phyloP scores from a whole-genome alignment of 2,113 vertebrate genomes.

The Nicator chloris region DNA sequence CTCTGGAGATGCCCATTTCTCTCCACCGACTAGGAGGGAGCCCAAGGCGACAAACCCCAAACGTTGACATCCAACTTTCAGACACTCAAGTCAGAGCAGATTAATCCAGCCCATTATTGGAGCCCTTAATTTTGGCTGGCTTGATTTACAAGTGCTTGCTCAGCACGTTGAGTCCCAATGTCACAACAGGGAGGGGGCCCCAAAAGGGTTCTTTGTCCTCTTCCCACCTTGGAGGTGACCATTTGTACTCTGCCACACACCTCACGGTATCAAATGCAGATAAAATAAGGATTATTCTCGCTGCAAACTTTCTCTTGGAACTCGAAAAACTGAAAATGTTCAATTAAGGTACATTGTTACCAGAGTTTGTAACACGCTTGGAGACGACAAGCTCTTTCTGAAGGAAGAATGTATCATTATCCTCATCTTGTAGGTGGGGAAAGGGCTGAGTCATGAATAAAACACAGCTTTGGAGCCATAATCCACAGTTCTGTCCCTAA shows the following conservation, averaged over 20 bases:
- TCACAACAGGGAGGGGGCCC: background rate
- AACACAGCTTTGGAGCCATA: background rate
- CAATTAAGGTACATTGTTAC: background rate
- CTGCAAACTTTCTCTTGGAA: background rate
- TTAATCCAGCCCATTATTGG: constrained; percentile 12
- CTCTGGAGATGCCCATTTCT: constrained; percentile 36
- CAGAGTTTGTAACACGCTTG: background rate
- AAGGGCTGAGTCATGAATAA: background rate
- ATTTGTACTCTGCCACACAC: background rate
- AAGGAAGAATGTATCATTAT: background rate
- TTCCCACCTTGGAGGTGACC: background rate
- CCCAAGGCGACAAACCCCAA: background rate
- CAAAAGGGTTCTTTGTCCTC: background rate
- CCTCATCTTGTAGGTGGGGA: background rate
- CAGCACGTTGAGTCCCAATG: background rate
- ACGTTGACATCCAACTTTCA: background rate
- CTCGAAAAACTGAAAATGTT: background rate
- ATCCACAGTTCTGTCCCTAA: background rate
- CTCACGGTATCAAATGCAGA: background rate
- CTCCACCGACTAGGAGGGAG: background rate
- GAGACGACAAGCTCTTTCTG: background rate
- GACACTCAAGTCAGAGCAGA: background rate
- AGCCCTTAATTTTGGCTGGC: background rate
- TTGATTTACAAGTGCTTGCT: constrained; percentile 33
- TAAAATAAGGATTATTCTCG: background rate